Conservation (phyloP, 2,113 vertebrate genomes). For the Leucoraja erinaceus region DNA sequence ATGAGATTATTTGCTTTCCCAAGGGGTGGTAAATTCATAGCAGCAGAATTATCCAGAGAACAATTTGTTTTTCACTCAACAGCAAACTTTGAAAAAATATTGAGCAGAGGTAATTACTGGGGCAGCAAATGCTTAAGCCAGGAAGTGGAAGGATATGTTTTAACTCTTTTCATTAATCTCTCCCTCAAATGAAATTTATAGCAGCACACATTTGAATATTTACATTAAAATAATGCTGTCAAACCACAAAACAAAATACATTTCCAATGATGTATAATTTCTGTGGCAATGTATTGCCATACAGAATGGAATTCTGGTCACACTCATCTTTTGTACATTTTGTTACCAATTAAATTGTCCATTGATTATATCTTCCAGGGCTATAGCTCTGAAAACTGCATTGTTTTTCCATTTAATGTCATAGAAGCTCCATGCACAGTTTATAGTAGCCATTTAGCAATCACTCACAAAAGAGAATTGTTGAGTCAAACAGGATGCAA, state of each 20-base stretch:
- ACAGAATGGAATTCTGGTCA: not conserved
- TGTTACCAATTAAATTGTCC: not conserved
- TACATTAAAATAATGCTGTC: not conserved
- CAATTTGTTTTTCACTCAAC: slow-evolving; percentile 22
- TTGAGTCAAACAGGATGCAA: not conserved
- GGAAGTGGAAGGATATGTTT: not conserved
- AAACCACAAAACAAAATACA: not conserved
- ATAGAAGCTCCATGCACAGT: not conserved
- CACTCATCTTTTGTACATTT: not conserved
- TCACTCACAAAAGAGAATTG: not conserved
- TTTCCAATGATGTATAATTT: not conserved
- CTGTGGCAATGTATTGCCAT: not conserved
- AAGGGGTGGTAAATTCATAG: not conserved
- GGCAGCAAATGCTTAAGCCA: not conserved
- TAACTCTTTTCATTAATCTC: not conserved
- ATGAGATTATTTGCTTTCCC: not conserved
- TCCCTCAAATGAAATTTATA: not conserved
- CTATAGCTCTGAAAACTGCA: not conserved
- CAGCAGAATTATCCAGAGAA: slow-evolving; percentile 23
- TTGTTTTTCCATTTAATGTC: not conserved
- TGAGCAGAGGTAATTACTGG: not conserved
- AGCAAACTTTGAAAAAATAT: not conserved
- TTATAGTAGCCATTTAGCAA: not conserved
- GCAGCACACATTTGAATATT: not conserved
- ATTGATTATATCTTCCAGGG: not conserved